These are phyloP conservation scores for Heloderma charlesbogerti DNA, from an alignment of 2,113 vertebrate genomes.

Conservation along the genomic window DNA sequence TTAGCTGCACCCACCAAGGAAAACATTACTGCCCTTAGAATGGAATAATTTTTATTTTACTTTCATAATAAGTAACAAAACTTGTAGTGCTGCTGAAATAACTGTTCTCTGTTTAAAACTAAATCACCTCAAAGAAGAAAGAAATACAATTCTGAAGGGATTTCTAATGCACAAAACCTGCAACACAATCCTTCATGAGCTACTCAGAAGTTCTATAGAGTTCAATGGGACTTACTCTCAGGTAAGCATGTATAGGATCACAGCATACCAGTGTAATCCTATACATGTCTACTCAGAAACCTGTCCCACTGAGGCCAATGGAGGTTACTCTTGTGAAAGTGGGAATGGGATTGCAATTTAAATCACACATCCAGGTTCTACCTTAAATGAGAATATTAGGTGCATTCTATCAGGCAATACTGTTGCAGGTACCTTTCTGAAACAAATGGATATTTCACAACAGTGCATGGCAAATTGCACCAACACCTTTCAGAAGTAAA, in stretches of 20 bases:
- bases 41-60: not conserved
- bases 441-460: not conserved
- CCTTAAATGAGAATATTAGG: not conserved
- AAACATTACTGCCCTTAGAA: not conserved
- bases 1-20: not conserved
- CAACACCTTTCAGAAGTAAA: not conserved
- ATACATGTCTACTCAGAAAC: not conserved
- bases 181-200: not conserved
- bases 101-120: not conserved
- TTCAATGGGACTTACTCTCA: not conserved
- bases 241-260: not conserved
- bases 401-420: not conserved
- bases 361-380: not conserved
- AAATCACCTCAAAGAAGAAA: not conserved
- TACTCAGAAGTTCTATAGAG: not conserved
- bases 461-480: not conserved
- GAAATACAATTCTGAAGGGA: not conserved
- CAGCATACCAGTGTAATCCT: not conserved
- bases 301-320: not conserved
- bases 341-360: too few species aligned
- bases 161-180: not conserved
- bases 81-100: not conserved
- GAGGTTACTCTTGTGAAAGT: not conserved
- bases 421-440: not conserved
- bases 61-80: slow-evolving; percentile 33